Conservation (phyloP, 2,888 invertebrate genomes). For the Pimpla rufipes region DNA sequence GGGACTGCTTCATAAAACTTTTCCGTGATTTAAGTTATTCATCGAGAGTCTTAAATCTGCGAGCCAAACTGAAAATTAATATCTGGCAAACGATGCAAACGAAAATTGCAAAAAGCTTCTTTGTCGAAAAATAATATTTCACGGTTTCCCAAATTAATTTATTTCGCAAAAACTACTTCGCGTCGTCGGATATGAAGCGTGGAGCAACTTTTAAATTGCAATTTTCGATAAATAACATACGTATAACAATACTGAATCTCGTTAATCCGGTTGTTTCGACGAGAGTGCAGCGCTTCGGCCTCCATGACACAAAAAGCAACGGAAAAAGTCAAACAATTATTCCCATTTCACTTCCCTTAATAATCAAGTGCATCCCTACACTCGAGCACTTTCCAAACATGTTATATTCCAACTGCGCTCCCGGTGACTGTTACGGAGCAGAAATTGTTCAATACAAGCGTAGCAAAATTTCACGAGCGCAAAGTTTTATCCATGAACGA, state of each 20-base stretch:
- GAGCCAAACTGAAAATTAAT: neutral
- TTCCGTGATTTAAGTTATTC: neutral
- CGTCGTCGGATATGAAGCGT: neutral
- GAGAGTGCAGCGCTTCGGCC: too few relatives aligned
- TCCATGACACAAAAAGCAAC: too few relatives aligned
- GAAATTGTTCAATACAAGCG: constrained; percentile 7
- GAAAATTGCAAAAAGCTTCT: neutral
- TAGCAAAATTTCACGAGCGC: constrained; percentile 4
- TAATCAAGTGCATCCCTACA: neutral
- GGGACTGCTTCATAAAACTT: neutral
- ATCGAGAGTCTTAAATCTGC: neutral
- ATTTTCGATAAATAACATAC: too few relatives aligned
- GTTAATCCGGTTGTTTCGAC: too few relatives aligned
- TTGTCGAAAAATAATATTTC: neutral
- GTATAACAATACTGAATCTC: too few relatives aligned
- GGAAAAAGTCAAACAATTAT: too few relatives aligned
- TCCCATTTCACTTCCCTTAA: neutral
- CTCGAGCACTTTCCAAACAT: neutral
- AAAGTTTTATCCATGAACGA: constrained; percentile 21
- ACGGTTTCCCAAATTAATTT: neutral
- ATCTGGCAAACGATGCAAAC: neutral
- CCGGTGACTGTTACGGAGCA: neutral
- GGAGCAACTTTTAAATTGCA: neutral
- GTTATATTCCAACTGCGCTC: neutral
- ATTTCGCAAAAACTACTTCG: neutral